Evolutionary conservation across 2,113 vertebrate genomes (phyloP), one percentile per base, ranked within the genome.

Genomic region (Glareola pratincola): DNA sequence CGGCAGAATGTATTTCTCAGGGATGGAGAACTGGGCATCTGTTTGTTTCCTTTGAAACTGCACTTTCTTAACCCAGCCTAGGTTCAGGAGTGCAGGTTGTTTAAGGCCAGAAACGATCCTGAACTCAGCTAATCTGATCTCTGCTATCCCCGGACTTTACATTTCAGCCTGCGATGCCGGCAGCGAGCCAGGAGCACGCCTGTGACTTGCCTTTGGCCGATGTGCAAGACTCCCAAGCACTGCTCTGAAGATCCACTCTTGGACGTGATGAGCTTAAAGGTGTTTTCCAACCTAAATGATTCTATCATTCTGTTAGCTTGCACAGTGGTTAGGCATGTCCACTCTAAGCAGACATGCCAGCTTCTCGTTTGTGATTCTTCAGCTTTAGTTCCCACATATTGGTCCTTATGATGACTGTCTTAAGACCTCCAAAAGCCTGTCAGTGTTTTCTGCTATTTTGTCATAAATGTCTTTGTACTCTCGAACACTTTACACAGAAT

Each of bases 141-240:
- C 47, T 82, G 21, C 10, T 67, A 29, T n/a, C 12, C 24, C 45
- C 29, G 75, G 13, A 56, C 39, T 48, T 75, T 69, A 9, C 9
- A 5, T 51, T 69, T 56, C 59, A 50, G 10, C 24, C 79, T 41
- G 45, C 1, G 8, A 48, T 23, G 34, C 45, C 7, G 1, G n/a
- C n/a, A 30, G 27, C 0, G 1, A 74, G 41, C 47, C 53, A 3
- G 4, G 29, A 56, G 11, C 30, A 19, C 3, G 3, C 36, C 48
- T 72, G 22, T 14, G 50, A 24, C 41, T 39, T 32, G 43, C 6
- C 16, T 34, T 62, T 45, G 68, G 29, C 71, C 2, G 1, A 23
- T 9, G 41, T 34, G 47, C 57, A 68, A 34, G 21, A 36, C 23
- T 57, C 50, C 24, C 34, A 15, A 45, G 78, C 1, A 3, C 57